A percentile compares a stretch with the other conserved stretches of the same genome.
Conservation (phyloP, 2,888 invertebrate species). For the Sphaeridia pumilis region DNA sequence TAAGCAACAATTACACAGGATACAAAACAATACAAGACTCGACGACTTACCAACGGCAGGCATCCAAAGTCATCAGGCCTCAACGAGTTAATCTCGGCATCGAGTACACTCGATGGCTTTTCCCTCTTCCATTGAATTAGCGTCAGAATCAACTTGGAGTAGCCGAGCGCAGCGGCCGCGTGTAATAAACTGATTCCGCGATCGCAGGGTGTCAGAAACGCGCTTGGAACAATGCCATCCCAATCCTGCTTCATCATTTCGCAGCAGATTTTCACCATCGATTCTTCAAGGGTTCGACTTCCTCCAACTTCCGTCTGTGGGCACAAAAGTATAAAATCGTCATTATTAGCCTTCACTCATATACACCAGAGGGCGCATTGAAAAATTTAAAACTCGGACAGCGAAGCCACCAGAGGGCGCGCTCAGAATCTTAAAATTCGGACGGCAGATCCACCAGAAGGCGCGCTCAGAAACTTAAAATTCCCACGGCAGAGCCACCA, state of each 20-base stretch:
- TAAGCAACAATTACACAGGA: no score
- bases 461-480: no score
- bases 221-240: constrained; percentile 45
- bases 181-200: constrained; percentile 70
- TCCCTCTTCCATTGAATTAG: constrained; percentile 79
- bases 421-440: no score
- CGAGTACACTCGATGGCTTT: constrained; percentile 71
- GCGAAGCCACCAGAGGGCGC: no score
- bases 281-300: constrained; percentile 51
- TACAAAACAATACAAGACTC: no score
- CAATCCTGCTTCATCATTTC: constrained; percentile 54
- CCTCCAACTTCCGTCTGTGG: constrained; percentile 49
- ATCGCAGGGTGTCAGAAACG: constrained; percentile 48
- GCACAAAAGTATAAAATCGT: no score
- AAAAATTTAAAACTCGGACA: no score
- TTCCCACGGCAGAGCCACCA: no score
- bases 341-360: no score
- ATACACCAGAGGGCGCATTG: no score
- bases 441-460: no score
- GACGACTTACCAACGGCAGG: constrained; percentile 76
- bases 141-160: constrained; percentile 66
- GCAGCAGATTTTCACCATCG: constrained; percentile 72
- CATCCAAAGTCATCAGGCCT: constrained; percentile 79
- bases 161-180: constrained; percentile 80
- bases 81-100: constrained; percentile 83